Evolutionary conservation across 2,888 invertebrate genomes (phyloP), one percentile per base, ranked within the genome.

Genomic region (Ischnura elegans): DNA sequence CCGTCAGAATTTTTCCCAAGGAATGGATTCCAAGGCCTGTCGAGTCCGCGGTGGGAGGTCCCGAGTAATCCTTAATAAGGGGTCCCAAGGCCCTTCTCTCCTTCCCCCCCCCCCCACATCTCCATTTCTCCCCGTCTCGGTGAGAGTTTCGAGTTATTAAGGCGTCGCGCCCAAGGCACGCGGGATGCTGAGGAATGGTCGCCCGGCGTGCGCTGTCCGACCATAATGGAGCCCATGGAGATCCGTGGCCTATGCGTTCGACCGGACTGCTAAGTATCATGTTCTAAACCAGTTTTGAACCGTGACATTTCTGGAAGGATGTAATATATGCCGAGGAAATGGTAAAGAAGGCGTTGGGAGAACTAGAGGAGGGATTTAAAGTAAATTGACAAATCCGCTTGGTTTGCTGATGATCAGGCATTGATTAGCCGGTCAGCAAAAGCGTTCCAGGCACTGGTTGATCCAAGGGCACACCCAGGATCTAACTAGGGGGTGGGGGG

Each of bases 61-160:
- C 36, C 76, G 25, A 51, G 19, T 29, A 76, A 76, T 76, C 76
- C 76, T 76, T 10, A 76, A 36, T 76, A 36, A 76, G 76, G 76
- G 76, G 76, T 76, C 25, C 76, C 76, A 76, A 76, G 76, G 76
- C 16, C 36, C 19, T 16, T 66, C 66, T 36, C 76, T 36, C 76
- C 36, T 16, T n/a, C 76, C 36, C 36, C n/a, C n/a, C n/a, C n/a
- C n/a, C n/a, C n/a, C n/a, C n/a, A n/a, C n/a, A n/a, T n/a, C 16
- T 76, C 36, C 36, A 76, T 76, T 76, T 76, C 76, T 76, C 76
- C 16, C 76, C 36, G 76, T 76, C 76, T 36, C 36, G 36, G 76
- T 36, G 76, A 76, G 76, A 76, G 76, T 76, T 76, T 36, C 76
- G 76, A 76, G 76, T 76, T 76, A 6, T 61, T 25, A 61, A 76